Conservation (phyloP, 2,888 invertebrate genomes). For the Harpalus rubripes region DNA sequence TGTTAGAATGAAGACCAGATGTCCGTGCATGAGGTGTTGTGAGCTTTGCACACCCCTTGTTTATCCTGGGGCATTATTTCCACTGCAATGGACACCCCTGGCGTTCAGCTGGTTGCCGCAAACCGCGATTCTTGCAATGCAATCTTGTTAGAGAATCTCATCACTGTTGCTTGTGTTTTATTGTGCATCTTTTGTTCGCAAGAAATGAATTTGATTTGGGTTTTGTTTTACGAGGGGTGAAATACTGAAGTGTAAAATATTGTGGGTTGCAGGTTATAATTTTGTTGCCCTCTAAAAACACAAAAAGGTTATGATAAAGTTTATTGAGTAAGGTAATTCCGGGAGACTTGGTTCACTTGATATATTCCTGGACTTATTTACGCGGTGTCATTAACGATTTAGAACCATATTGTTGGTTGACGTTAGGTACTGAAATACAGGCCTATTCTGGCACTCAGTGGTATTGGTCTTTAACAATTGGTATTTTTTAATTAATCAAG, state of each 20-base stretch:
- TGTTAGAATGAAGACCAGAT: constrained; percentile 54
- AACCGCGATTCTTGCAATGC: constrained; percentile 49
- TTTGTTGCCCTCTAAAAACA: too few species aligned
- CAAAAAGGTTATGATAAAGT: too few species aligned
- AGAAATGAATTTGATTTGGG: constrained; percentile 44
- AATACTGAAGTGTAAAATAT: constrained; percentile 12
- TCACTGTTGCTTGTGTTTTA: constrained; percentile 29
- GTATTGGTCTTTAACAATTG: too few species aligned
- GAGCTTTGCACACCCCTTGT: constrained; percentile 49
- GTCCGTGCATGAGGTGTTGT: constrained; percentile 37
- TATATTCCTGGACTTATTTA: too few species aligned
- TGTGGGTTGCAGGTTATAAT: not conserved
- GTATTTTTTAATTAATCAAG: too few species aligned
- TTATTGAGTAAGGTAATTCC: too few species aligned
- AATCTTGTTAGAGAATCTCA: constrained; percentile 58
- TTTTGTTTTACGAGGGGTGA: constrained; percentile 23
- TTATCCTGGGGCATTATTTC: constrained; percentile 56
- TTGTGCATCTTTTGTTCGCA: constrained; percentile 39
- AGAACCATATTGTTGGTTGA: too few species aligned
- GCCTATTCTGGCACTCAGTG: too few species aligned
- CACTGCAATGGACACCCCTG: constrained; percentile 57
- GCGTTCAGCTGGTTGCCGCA: constrained; percentile 39
- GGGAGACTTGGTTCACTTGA: too few species aligned
- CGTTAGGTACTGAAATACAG: too few species aligned
- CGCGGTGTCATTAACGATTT: too few species aligned